Percentiles rank a stretch among this genome's conserved stretches.
Conservation (phyloP, 2,113 vertebrate genomes). For the Leptodactylus fuscus region DNA sequence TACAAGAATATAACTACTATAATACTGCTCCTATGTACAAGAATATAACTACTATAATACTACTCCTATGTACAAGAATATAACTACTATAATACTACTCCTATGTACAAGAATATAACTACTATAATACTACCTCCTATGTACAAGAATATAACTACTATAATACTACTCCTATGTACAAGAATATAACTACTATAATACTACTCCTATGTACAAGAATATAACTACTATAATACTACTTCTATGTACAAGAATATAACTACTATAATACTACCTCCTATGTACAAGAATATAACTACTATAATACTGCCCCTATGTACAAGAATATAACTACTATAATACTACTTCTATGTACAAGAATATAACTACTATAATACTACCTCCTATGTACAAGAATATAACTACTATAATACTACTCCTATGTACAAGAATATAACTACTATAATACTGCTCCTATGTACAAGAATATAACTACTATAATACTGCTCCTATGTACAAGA, state of each 20-base stretch:
- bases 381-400: neutral
- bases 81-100: neutral
- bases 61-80: neutral
- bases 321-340: constrained; percentile 24
- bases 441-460: constrained; percentile 2
- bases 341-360: neutral
- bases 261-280: constrained; percentile 7
- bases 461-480: neutral
- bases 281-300: constrained; percentile 18
- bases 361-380: constrained; percentile 21
- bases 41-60: constrained; percentile 6
- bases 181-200: constrained; percentile 1
- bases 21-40: neutral
- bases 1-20: neutral
- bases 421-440: neutral
- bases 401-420: neutral
- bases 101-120: neutral
- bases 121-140: neutral
- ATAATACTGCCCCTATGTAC: neutral
- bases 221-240: neutral
- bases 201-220: neutral
- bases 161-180: constrained; percentile 2
- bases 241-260: constrained; percentile 1
- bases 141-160: neutral
- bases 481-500: neutral